phyloP scores from a whole-genome alignment of 2,888 invertebrate genomes.

The Caenorhabditis plicata region DNA sequence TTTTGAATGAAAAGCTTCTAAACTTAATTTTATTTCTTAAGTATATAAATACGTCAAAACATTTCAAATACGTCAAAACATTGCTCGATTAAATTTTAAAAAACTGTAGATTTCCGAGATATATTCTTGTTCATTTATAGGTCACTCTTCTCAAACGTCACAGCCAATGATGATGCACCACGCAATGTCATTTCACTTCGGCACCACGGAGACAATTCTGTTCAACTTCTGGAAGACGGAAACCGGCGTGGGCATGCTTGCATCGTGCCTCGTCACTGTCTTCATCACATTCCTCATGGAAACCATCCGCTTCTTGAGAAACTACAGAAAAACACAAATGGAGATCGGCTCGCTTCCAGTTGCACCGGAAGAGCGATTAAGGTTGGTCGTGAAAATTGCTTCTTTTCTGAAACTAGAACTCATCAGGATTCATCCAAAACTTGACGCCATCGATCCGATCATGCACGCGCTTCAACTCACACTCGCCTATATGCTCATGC shows the following conservation, averaged over 20 bases:
- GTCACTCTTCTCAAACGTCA: too few species aligned
- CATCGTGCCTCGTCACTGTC: slow-evolving; percentile 53
- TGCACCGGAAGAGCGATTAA: slow-evolving; percentile 28
- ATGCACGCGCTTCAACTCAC: slow-evolving; percentile 52
- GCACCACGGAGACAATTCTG: slow-evolving; percentile 51
- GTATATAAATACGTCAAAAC: too few species aligned
- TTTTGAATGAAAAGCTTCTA: too few species aligned
- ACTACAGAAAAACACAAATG: slow-evolving; percentile 35
- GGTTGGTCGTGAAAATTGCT: slow-evolving; percentile 5
- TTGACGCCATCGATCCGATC: slow-evolving; percentile 43
- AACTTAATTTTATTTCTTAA: too few species aligned
- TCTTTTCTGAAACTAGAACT: neutral
- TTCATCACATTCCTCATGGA: slow-evolving; percentile 53
- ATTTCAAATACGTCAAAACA: neutral
- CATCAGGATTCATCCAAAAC: slow-evolving; percentile 25
- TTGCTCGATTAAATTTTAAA: neutral
- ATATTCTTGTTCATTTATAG: neutral
- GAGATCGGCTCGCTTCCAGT: slow-evolving; percentile 10
- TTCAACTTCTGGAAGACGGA: slow-evolving; percentile 58
- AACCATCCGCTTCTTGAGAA: slow-evolving; percentile 51
- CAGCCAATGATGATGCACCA: slow-evolving; percentile 45
- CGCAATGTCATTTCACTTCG: slow-evolving; percentile 50
- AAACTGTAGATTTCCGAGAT: neutral
- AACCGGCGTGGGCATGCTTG: slow-evolving; percentile 48
- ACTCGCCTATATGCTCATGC: slow-evolving; percentile 59